Base-by-base conservation (phyloP, 1,140 invertebrate genomes). In the Pogonognathellus flavescens region DNA sequence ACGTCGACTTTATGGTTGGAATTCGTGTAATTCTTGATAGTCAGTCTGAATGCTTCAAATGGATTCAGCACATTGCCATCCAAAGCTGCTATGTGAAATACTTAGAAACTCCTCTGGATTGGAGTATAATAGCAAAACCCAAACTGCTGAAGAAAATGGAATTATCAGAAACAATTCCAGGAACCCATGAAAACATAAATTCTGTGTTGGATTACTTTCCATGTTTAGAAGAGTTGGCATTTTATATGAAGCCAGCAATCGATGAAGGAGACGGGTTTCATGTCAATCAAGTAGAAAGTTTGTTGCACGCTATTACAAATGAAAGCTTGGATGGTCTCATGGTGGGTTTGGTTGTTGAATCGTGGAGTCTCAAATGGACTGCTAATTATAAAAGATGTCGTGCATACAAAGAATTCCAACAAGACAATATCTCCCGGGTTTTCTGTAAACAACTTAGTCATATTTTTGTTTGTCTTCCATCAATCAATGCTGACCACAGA, bases 1-100 rank as follows among this genome's bases (percentile, higher is more conserved):
- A 85, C 57, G 80, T 85, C n/a, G 84, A 85, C 31, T 66, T 55
- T 11, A 60, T 81, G 31, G 76, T 85, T 0, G 84, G 84, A 0
- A 53, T 85, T 10, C 76, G 55, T 20, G 59, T 85, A 22, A 50
- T 82, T 53, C 20, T 85, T 9, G 80, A 59, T 53, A 50, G 22
- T 11, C 11, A 31, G 16, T 76, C 70, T 76, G 25, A 25, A 8
- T 76, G 41, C 41, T 76, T 41, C 16, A 25, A 76, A 50, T 76
- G 70, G 70, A 31, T 76, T 14, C 25, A 50, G 4, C 70, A 76
- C 16, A 50, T 76, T 10, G 70, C 70, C 10, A 16, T 76, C 2
- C 70, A 76, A 18, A 76, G 70, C 70, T 76, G 70, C 31, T 50
- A n/a, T 8, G 70, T 76, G 14, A 76, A 49, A 76, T 4, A 25